These are phyloP conservation scores for Phengaris arion DNA, from an alignment of 2,888 invertebrate genomes.

Conservation along the genomic window DNA sequence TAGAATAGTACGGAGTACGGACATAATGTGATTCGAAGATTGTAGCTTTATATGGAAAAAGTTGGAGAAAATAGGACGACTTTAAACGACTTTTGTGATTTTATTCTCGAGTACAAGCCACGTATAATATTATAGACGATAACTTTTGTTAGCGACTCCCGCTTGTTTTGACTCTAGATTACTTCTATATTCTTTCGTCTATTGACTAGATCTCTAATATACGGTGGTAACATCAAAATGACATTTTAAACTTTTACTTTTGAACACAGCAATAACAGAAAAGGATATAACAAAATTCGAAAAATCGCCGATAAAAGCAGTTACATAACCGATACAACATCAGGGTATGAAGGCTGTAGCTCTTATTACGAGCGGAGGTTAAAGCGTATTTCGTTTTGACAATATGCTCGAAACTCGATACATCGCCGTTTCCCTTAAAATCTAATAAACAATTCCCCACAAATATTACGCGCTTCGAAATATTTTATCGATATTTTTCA, in stretches of 20 bases:
- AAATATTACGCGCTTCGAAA: constrained; percentile 17
- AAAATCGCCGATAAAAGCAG: too few species aligned
- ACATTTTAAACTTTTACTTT: too few species aligned
- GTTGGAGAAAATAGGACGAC: constrained; percentile 6
- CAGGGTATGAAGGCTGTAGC: background rate
- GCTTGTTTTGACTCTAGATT: background rate
- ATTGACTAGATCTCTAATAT: too few species aligned
- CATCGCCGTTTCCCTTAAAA: constrained; percentile 21
- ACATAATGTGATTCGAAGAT: background rate
- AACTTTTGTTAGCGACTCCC: background rate
- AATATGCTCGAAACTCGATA: constrained; percentile 8
- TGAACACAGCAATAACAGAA: too few species aligned
- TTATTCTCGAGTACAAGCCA: background rate
- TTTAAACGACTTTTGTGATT: constrained; percentile 2
- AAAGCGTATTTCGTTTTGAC: constrained; percentile 23
- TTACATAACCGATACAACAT: background rate
- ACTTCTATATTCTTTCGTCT: too few species aligned
- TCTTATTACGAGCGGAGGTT: constrained; percentile 9
- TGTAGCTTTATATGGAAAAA: constrained; percentile 1
- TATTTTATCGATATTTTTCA: constrained; percentile 23
- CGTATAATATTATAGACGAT: background rate
- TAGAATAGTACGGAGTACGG: background rate
- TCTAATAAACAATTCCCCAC: constrained; percentile 26
- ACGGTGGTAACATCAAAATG: too few species aligned
- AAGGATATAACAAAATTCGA: too few species aligned